Conservation (phyloP, 1,140 invertebrate genomes). For the Drosophila chauvacae region DNA sequence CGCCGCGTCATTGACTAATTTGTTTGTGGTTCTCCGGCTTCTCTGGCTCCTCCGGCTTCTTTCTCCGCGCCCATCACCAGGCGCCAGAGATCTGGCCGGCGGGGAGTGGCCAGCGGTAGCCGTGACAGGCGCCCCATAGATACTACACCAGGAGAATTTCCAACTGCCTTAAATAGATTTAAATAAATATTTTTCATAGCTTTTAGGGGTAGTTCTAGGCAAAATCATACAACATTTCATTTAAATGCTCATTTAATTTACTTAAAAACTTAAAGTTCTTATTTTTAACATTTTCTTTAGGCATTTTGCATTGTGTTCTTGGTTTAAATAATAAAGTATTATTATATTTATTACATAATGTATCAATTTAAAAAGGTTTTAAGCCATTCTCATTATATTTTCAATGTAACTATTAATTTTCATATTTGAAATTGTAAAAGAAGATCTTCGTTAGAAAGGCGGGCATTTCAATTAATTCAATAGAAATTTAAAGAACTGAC, state of each 20-base stretch:
- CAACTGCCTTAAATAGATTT: not conserved
- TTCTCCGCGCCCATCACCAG: slow-evolving; percentile 24
- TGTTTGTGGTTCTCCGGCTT: slow-evolving; percentile 67
- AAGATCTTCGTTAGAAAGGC: not conserved
- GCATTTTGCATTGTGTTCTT: not conserved
- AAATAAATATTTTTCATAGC: too few species aligned
- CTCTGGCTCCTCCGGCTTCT: slow-evolving; percentile 15
- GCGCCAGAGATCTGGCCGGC: slow-evolving; percentile 54
- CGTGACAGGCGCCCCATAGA: slow-evolving; percentile 57
- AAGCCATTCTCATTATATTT: too few species aligned
- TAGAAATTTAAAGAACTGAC: too few species aligned
- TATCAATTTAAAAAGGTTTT: not conserved
- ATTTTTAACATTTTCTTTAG: too few species aligned
- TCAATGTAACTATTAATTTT: not conserved
- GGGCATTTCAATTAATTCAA: not conserved
- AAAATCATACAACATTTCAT: not conserved
- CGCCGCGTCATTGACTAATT: slow-evolving; percentile 84
- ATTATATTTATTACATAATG: not conserved
- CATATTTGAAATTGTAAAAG: too few species aligned
- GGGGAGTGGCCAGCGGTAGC: slow-evolving; percentile 63
- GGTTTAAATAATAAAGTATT: not conserved
- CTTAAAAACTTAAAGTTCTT: too few species aligned
- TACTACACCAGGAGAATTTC: slow-evolving; percentile 18
- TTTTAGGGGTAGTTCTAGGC: not conserved
- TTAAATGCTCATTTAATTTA: not conserved